Percentiles rank a stretch among this genome's conserved stretches.
Conservation (phyloP, 2,888 invertebrate genomes). For the Seira ritae region DNA sequence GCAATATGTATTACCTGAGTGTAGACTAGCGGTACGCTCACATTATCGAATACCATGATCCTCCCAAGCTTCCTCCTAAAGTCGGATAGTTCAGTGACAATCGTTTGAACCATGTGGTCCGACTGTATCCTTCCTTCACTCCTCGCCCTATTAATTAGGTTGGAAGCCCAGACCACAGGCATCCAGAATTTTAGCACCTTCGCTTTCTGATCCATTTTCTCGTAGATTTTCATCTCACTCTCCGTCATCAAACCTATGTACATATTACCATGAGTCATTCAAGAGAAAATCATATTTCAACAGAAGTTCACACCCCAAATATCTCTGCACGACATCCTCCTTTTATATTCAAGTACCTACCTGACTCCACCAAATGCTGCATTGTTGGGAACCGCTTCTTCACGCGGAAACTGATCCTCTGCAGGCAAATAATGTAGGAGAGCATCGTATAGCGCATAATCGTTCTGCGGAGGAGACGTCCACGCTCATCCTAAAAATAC, state of each 20-base stretch:
- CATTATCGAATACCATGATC: constrained; percentile 92
- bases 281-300: not conserved
- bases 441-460: constrained; percentile 92
- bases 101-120: constrained; percentile 94
- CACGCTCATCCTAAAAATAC: constrained; percentile 86
- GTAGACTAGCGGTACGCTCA: constrained; percentile 93
- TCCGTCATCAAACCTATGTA: constrained; percentile 89
- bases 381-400: constrained; percentile 92
- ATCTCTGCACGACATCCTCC: not conserved
- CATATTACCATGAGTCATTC: too few species aligned
- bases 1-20: constrained; percentile 83
- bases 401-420: constrained; percentile 90
- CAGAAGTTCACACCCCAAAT: not conserved
- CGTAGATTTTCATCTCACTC: constrained; percentile 91
- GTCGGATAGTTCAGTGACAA: constrained; percentile 91
- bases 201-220: constrained; percentile 91
- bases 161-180: constrained; percentile 95
- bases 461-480: constrained; percentile 91
- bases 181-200: constrained; percentile 95
- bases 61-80: constrained; percentile 89
- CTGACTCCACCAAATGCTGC: constrained; percentile 93
- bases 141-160: constrained; percentile 91
- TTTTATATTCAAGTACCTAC: constrained; percentile 78
- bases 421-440: constrained; percentile 91
- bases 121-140: constrained; percentile 88